Base-by-base conservation (phyloP, 2,113 vertebrate species). In the Nibea albiflora region DNA sequence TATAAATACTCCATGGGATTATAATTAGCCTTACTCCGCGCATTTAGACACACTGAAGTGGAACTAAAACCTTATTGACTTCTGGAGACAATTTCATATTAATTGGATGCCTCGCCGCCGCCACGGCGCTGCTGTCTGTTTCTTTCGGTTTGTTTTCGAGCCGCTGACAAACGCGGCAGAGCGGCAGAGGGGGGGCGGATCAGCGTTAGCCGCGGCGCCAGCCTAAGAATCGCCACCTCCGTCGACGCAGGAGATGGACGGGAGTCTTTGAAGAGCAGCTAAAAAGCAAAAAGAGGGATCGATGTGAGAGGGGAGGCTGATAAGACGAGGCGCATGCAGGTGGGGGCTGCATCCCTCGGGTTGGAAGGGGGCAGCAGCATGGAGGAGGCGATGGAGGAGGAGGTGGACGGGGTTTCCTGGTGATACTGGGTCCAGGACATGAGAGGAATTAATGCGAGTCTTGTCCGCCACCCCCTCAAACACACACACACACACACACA, bases 21-120 rank as follows among this genome's bases (percentile, higher is more conserved):
- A 90, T 92, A 92, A 94, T 94, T 92, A 93, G 92, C 91, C 87
- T 81, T 80, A 91, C 86, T 88, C 88, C 24, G 88, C 78, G 67
- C 77, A 74, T 92, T 89, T 86, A 84, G 88, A 85, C 81, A 86
- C 87, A 86, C 88, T 90, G 85, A 80, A 92, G 89, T 83, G 88
- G 88, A 94, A 92, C 91, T 91, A 89, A 92, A 92, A 92, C 90
- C 93, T 89, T 86, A 81, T 90, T 90, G 89, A 89, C 91, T 93
- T 88, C 88, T 86, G 87, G 83, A 91, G 92, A 90, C 83, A 79
- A 85, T 89, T 91, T 86, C 73, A 71, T 83, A 82, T 92, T 92
- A 92, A 90, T 93, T 91, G 89, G 89, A 87, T 76, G 86, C 89
- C 84, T 87, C 77, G 64, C 54, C 42, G 7, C 7, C 35, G 35